Base-by-base conservation (phyloP, 2,113 vertebrate genomes). In the Propithecus coquereli region DNA sequence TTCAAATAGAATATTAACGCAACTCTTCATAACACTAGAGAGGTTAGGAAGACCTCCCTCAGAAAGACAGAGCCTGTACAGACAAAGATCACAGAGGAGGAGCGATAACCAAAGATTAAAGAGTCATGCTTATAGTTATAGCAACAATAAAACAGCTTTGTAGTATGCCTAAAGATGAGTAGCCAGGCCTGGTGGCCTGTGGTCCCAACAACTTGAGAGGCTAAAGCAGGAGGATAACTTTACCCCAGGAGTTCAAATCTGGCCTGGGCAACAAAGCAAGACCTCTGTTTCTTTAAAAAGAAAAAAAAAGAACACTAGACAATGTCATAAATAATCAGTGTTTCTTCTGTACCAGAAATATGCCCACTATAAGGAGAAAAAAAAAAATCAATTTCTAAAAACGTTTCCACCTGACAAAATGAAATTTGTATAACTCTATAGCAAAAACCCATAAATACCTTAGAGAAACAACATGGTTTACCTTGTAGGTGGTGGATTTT, bases 401-500 rank as follows among this genome's bases (percentile, higher is more conserved):
- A 76, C 40, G 63, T 57, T 61, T 88, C 37, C 16, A 76, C 23
- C 65, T 81, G 34, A 52, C 20, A 87, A 96, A 94, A 83, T 82
- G 23, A 96, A 92, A 73, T 94, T 73, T 68, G 34, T 74, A 70
- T 50, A 84, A 87, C 6, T 17, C 18, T 32, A 80, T 0, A 77
- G 43, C n/a, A 94, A 65, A 95, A 95, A 63, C 5, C 8, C 34
- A 52, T 43, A 84, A 71, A 79, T 37, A 82, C 4, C 18, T 66
- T 82, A 89, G 34, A 89, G n/a, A 91, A 91, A 84, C 16, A 71
- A 43, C 12, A 18, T 34, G 9, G 59, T 93, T 95, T 97, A 98
- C 98, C 98, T 97, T 95, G 57, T 37, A 90, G 61, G 77, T n/a
- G 45, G 47, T 59, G 25, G 18, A 25, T 50, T 89, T 85, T 94